Conservation (phyloP, 2,113 vertebrate genomes). For the Brachionichthys hirsutus region DNA sequence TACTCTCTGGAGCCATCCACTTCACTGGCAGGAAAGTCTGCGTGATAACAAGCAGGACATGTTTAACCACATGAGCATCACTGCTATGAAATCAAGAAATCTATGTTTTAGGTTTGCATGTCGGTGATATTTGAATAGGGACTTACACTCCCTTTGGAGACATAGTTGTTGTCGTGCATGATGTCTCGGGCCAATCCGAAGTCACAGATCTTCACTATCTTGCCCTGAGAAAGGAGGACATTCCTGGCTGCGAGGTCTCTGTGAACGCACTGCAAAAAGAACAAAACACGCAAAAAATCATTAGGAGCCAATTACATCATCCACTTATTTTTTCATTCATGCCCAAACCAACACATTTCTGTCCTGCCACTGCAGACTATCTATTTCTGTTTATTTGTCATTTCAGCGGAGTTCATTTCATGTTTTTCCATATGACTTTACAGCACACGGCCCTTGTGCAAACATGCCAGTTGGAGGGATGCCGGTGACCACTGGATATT, state of each 20-base stretch:
- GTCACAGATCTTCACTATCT: constrained; percentile 99
- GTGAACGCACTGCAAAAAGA: constrained; percentile 87
- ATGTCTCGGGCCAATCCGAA: constrained; percentile 98
- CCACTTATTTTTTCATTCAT: neutral
- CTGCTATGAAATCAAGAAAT: too few relatives aligned
- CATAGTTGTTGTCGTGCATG: constrained; percentile 99
- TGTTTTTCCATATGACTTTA: constrained; percentile 49
- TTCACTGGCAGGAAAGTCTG: constrained; percentile 98
- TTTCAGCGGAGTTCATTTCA: constrained; percentile 41
- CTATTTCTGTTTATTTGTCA: constrained; percentile 47
- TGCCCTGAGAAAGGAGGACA: constrained; percentile 96
- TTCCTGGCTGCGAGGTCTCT: constrained; percentile 97
- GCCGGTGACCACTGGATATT: constrained; percentile 69
- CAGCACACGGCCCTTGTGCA: constrained; percentile 52
- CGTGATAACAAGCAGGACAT: constrained; percentile 4
- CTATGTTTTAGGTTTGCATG: too few relatives aligned
- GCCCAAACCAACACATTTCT: constrained; percentile 10
- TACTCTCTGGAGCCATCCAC: constrained; percentile 99
- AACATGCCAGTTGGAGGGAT: constrained; percentile 58
- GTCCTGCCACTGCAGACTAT: constrained; percentile 19
- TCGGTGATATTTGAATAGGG: neutral
- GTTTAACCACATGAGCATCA: neutral
- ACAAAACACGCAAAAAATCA: neutral
- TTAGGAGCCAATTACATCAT: neutral
- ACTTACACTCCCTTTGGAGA: constrained; percentile 98